Percentiles rank a stretch among this genome's conserved stretches.
Conservation (phyloP, 2,888 invertebrate species). For the Heteromurus nitidus region DNA sequence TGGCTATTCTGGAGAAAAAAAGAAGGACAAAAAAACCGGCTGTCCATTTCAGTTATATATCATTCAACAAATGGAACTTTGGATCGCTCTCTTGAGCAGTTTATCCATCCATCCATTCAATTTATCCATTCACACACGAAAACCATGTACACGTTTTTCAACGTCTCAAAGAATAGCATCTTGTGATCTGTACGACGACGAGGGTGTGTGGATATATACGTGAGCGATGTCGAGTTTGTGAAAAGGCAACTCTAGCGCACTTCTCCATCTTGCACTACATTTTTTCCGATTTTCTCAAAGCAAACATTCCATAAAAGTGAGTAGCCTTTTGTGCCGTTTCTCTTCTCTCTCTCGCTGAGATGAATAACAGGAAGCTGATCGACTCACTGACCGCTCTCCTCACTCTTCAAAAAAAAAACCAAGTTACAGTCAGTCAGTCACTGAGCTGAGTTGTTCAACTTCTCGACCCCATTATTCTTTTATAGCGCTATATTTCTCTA, state of each 20-base stretch:
- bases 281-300: conserved; percentile 55
- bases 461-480: neutral
- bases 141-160: neutral
- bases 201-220: too few relatives aligned
- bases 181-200: neutral
- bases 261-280: conserved; percentile 57
- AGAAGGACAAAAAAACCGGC: too few relatives aligned
- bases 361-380: conserved; percentile 54
- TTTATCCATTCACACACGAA: conserved; percentile 52
- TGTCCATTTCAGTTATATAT: conserved; percentile 62
- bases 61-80: conserved; percentile 65
- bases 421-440: conserved; percentile 4
- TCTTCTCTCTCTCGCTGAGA: neutral
- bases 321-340: conserved; percentile 27
- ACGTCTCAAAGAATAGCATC: neutral
- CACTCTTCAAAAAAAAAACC: conserved; percentile 40
- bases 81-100: conserved; percentile 47
- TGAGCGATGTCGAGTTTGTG: neutral
- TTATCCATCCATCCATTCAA: conserved; percentile 64
- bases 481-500: too few relatives aligned
- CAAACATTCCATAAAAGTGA: conserved; percentile 54
- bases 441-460: conserved; percentile 16
- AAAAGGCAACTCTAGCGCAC: conserved; percentile 39
- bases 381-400: conserved; percentile 53
- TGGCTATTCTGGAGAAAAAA: too few relatives aligned